Evolutionary conservation across 2,888 invertebrate species (phyloP), one percentile per base, ranked within the genome.

Genomic region (Tribolium freemani): DNA sequence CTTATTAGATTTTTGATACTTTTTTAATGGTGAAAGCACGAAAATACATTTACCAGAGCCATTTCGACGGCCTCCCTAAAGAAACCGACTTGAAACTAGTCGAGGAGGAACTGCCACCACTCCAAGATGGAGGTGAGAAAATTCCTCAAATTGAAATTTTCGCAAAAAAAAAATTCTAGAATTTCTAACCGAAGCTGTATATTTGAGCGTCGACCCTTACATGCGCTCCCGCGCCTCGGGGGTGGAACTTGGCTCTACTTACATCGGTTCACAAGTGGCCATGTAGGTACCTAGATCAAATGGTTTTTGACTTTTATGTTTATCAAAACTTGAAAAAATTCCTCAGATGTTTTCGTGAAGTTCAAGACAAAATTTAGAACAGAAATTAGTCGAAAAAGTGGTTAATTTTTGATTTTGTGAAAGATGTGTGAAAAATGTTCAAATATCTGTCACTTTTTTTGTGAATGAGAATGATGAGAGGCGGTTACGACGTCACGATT

Each of bases 201-300:
- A 89, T 81, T 82, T 93, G 0, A 93, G 92, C 76, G 92, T 93
- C 21, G 94, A 94, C 84, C 93, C 94, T 0, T 93, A 93, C 73
- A 92, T 92, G 91, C 87, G 92, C 77, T 88, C 88, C 0, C 91
- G 90, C 76, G 87, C 89, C 84, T 86, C 87, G 61, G 85, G 86
- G 31, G 76, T 82, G 30, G 88, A 90, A 80, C 79, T 89, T 66
- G 92, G 92, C 2, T 87, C 87, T n/a, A 90, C 90, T 38, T 92
- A 93, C 90, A 89, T 93, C 66, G 93, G 93, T 5, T 87, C 89
- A 57, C 93, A 93, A 87, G 90, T 94, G 46, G 93, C 91, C 9
- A 91, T 90, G 92, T 92, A 87, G 82, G 87, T 38, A 10, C 4
- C n/a, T 46, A 31, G 30, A 10, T n/a, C 13, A 8, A 10, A n/a